Conservation (phyloP, 2,888 invertebrate species). For the Xanthorhoe designata region DNA sequence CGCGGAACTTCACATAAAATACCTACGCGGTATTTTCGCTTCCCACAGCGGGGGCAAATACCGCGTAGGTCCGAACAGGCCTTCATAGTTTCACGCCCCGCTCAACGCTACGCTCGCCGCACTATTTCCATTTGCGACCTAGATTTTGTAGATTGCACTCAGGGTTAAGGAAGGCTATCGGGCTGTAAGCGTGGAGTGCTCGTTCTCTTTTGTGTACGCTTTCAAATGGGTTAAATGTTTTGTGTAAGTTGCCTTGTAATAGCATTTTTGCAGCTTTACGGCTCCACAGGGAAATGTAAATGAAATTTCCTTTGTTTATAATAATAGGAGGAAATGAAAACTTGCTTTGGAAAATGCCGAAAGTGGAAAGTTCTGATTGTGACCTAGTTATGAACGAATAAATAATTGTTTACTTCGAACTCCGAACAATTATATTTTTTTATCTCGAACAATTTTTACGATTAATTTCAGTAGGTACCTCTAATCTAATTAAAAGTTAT, state of each 20-base stretch:
- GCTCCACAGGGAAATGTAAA: constrained; percentile 32
- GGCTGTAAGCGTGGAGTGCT: constrained; percentile 31
- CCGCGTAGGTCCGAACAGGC: too few species aligned
- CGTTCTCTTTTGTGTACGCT: constrained; percentile 33
- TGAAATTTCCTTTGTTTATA: constrained; percentile 31
- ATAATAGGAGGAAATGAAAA: constrained; percentile 28
- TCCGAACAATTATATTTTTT: background rate
- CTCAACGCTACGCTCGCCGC: constrained; percentile 12
- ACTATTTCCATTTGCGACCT: constrained; percentile 42
- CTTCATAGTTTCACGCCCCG: constrained; percentile 1
- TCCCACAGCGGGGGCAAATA: too few species aligned
- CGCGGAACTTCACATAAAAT: too few species aligned
- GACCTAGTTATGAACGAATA: background rate
- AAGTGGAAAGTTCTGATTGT: background rate
- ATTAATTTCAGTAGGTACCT: too few species aligned
- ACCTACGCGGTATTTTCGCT: too few species aligned
- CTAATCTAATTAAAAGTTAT: too few species aligned
- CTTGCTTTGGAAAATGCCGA: constrained; percentile 21
- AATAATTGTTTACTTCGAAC: background rate
- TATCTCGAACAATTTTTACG: background rate
- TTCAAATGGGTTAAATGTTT: constrained; percentile 36
- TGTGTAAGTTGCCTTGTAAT: constrained; percentile 39
- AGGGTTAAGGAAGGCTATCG: constrained; percentile 44
- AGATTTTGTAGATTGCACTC: constrained; percentile 46
- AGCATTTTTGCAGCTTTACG: constrained; percentile 34